These are phyloP conservation scores for Polyergus mexicanus DNA, from an alignment of 1,140 invertebrate species.

Conservation along the genomic window DNA sequence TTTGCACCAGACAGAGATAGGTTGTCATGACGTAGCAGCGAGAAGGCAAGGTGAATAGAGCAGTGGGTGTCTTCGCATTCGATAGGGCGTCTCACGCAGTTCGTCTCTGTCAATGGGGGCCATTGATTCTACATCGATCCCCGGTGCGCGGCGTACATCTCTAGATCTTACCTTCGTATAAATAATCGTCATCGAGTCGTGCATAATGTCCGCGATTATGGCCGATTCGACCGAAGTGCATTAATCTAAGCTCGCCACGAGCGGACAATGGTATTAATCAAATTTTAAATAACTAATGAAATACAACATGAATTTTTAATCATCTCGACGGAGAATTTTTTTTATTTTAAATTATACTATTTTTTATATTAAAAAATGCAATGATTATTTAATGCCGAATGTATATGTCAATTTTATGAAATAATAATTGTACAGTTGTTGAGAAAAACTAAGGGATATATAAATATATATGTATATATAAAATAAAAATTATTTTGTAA, in stretches of 20 bases:
- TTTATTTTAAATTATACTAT: background rate
- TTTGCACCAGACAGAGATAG: slow-evolving; percentile 34
- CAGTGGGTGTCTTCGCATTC: slow-evolving; percentile 51
- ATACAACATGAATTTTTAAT: slow-evolving; percentile 8
- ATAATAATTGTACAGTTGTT: too few relatives aligned
- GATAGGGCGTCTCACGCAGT: slow-evolving; percentile 52
- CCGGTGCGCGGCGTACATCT: slow-evolving; percentile 12
- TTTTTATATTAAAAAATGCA: too few relatives aligned
- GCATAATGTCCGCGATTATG: slow-evolving; percentile 53
- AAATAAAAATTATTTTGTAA: too few relatives aligned
- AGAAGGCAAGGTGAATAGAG: slow-evolving; percentile 42
- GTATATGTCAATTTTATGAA: too few relatives aligned
- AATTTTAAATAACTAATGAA: slow-evolving; percentile 7
- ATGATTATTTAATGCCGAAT: too few relatives aligned
- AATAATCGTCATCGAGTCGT: slow-evolving; percentile 53
- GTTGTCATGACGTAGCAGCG: slow-evolving; percentile 38
- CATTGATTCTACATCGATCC: slow-evolving; percentile 59
- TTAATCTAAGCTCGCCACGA: slow-evolving; percentile 14
- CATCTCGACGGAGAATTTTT: background rate
- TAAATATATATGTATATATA: too few relatives aligned
- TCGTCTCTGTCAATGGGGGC: slow-evolving; percentile 55
- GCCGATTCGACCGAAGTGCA: slow-evolving; percentile 43
- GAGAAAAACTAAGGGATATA: too few relatives aligned
- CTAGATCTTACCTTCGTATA: slow-evolving; percentile 34
- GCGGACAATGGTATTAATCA: slow-evolving; percentile 30